phyloP scores from a whole-genome alignment of 1,140 invertebrate species.

The Mercenaria mercenaria region DNA sequence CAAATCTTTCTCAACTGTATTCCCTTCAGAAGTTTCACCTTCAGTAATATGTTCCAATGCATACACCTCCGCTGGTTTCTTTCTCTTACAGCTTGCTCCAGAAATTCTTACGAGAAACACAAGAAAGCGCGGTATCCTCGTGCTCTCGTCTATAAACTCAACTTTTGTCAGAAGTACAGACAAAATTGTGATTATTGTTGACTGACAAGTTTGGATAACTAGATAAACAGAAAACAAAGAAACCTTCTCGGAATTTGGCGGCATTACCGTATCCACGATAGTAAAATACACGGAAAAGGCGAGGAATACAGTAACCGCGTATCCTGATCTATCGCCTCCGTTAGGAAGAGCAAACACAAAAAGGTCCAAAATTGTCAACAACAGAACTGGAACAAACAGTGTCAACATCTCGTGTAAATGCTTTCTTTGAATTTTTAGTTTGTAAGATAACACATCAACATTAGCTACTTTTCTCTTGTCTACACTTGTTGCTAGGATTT shows the following conservation, averaged over 20 bases:
- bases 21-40: too few species aligned
- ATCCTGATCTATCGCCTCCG: constrained; percentile 64
- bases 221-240: constrained; percentile 55
- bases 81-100: background rate
- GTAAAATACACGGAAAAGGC: constrained; percentile 67
- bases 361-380: constrained; percentile 49
- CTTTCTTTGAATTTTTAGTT: constrained; percentile 47
- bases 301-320: constrained; percentile 66
- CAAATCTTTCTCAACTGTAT: too few species aligned
- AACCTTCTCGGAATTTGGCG: constrained; percentile 45
- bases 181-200: constrained; percentile 41
- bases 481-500: background rate
- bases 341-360: constrained; percentile 66
- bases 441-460: background rate
- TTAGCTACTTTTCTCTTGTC: background rate
- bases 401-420: constrained; percentile 47
- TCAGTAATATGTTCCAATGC: too few species aligned
- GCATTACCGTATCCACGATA: constrained; percentile 58
- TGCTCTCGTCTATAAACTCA: background rate
- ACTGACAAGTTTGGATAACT: constrained; percentile 25
- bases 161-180: constrained; percentile 41
- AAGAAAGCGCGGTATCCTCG: background rate
- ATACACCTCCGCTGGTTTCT: background rate
- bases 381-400: constrained; percentile 58
- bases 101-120: background rate